Base-by-base conservation (phyloP, 1,140 invertebrate genomes). In the Procambarus clarkii region DNA sequence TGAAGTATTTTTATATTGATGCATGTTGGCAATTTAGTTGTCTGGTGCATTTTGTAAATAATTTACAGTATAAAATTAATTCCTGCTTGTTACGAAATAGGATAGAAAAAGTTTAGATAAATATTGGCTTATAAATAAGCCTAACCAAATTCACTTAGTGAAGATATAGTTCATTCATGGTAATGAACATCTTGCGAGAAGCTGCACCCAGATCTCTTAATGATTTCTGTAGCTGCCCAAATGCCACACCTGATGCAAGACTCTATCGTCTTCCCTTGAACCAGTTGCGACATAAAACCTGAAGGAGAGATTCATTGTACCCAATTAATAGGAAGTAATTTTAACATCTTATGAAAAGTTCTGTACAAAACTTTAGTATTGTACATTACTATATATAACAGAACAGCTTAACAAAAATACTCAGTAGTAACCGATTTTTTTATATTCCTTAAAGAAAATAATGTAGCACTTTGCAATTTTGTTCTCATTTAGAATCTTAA, bases 221-320 rank as follows among this genome's bases (percentile, higher is more conserved):
- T 97, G 74, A 99, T 96, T 94, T 98, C 95, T 0, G 96, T 95
- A 0, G 98, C 98, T 18, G 97, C 96, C 96, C 97, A 98, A 80
- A 98, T 97, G 0, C 97, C 99, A 94, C 98, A 98, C 93, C 97
- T 96, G 48, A 99, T 96, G 94, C 98, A 98, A 0, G 96, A 96
- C 46, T 97, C 97, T 54, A 98, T 95, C 3, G 96, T 94, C 93
- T 97, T 96, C 2, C 96, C 96, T 94, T 97, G 96, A n/a, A 99
- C 96, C 93, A 97, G 96, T 95, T 99, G 98, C 13, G 98, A 96
- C 18, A 99, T 94, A 94, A 99, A 99, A 34, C 98, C 97, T 96
- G 94, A 94, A 94, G 95, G 94, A 94, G 95, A 95, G 78, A 95
- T 13, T 15, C 5, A 11, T 11, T 54, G 5, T 54, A 54, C 50